phyloP scores from a whole-genome alignment of 2,888 invertebrate species.

The Tiliacea citrago region DNA sequence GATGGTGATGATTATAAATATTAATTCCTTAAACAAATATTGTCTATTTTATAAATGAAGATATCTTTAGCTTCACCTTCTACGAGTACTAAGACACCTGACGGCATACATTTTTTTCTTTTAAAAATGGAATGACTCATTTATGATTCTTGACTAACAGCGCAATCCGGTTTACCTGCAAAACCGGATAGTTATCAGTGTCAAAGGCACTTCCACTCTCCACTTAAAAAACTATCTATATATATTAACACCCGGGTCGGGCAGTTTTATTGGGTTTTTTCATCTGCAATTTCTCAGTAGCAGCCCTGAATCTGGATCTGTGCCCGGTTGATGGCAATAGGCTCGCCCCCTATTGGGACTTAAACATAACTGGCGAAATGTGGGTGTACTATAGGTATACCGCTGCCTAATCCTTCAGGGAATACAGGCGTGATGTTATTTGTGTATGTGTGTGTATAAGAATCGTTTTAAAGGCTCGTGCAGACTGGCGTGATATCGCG shows the following conservation, averaged over 20 bases:
- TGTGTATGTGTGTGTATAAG: too few relatives aligned
- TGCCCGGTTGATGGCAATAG: not conserved
- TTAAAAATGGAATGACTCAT: conserved; percentile 43
- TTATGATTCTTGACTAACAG: conserved; percentile 43
- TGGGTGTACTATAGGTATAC: not conserved
- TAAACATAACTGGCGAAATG: not conserved
- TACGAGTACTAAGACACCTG: conserved; percentile 9
- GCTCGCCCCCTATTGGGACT: not conserved
- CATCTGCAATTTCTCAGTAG: not conserved
- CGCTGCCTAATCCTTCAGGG: not conserved
- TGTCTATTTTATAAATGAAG: not conserved
- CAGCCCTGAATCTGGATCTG: not conserved
- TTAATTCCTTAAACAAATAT: conserved; percentile 1
- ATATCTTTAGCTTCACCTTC: conserved; percentile 1
- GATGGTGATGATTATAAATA: not conserved
- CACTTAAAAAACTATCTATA: too few relatives aligned
- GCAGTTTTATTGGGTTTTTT: too few relatives aligned
- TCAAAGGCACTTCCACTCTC: conserved; percentile 17
- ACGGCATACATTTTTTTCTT: not conserved
- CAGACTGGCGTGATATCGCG: too few relatives aligned
- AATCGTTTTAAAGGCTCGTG: too few relatives aligned
- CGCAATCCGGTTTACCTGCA: conserved; percentile 43
- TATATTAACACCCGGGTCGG: too few relatives aligned
- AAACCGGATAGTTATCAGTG: conserved; percentile 48
- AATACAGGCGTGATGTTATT: not conserved